Evolutionary conservation across 2,113 vertebrate genomes (phyloP).

Genomic region (Peromyscus californicus): DNA sequence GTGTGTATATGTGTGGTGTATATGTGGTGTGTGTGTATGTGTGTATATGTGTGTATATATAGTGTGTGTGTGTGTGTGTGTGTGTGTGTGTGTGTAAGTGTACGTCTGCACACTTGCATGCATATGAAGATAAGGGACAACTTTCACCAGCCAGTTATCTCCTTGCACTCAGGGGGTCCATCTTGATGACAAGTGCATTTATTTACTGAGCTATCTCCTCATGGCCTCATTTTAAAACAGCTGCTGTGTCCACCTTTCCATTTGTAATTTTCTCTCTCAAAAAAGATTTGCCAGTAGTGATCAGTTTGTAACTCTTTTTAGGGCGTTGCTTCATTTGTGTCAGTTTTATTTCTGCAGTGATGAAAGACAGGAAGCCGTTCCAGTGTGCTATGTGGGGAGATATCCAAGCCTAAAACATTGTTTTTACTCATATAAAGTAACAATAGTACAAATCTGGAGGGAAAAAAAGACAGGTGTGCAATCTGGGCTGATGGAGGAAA

Average conservation of each 20-base stretch:
- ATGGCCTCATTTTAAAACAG: background rate
- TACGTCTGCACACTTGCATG: background rate
- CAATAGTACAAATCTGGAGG: background rate
- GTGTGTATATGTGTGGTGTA: too few species aligned
- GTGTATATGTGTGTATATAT: too few species aligned
- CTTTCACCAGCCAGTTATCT: background rate
- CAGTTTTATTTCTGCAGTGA: background rate
- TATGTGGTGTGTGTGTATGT: too few species aligned
- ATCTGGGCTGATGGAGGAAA: background rate
- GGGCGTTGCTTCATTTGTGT: background rate
- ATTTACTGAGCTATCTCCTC: too few species aligned
- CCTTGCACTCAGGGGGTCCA: too few species aligned
- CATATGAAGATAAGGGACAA: too few species aligned
- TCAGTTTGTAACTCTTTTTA: background rate
- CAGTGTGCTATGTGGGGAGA: background rate
- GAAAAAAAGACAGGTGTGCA: background rate
- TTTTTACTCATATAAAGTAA: background rate
- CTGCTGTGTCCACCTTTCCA: background rate
- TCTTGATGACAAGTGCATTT: background rate
- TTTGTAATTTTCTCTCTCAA: background rate
- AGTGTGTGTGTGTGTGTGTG: background rate
- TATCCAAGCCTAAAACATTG: background rate
- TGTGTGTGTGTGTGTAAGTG: background rate
- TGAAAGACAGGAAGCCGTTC: background rate
- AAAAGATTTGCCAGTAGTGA: background rate